Base-by-base conservation (phyloP, 2,113 vertebrate species). In the Mastomys coucha region DNA sequence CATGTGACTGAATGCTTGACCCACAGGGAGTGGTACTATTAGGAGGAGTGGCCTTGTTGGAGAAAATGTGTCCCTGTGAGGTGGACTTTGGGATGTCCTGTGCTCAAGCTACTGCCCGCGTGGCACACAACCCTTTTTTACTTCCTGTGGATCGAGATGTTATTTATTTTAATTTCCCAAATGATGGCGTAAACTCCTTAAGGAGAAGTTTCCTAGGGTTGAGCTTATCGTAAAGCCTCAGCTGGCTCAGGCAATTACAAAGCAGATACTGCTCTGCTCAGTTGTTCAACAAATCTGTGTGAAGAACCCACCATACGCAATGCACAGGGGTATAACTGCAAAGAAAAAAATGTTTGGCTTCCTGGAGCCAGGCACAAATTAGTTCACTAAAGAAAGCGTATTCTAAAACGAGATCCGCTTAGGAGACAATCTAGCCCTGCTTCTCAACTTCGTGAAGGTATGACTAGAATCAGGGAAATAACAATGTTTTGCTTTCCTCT, bases 151-250 rank as follows among this genome's bases (percentile, higher is more conserved):
- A 31, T 67, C 65, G 31, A 67, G 11, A 67, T 31, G 28, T 82
- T 92, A 91, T 86, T 36, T 93, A 73, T 95, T 58, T 69, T 63
- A 89, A 63, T 95, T 88, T 94, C 67, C 49, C 49, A 56, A 49
- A 8, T 53, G 58, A 89, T 92, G 26, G 39, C 42, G 69, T 89
- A 36, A 94, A 69, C 9, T 82, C 69, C 45, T 77, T 82, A 12
- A 80, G 36, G 28, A 69, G 28, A 89, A 4, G n/a, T 60, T 91
- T 89, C 81, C 36, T 33, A 78, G 7, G 70, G 17, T 56, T 63
- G 31, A 89, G 36, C 33, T 91, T 72, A 84, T 63, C 31, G 26
- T 53, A 75, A 92, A 92, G 60, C 49, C 42, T 92, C 58, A 69
- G 82, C 56, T 53, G 26, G 56, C 12, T 39, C 33, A 87, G 91